Evolutionary conservation across 1,140 invertebrate genomes (phyloP), one percentile per base, ranked within the genome.

Genomic region (Amphibalanus amphitrite): DNA sequence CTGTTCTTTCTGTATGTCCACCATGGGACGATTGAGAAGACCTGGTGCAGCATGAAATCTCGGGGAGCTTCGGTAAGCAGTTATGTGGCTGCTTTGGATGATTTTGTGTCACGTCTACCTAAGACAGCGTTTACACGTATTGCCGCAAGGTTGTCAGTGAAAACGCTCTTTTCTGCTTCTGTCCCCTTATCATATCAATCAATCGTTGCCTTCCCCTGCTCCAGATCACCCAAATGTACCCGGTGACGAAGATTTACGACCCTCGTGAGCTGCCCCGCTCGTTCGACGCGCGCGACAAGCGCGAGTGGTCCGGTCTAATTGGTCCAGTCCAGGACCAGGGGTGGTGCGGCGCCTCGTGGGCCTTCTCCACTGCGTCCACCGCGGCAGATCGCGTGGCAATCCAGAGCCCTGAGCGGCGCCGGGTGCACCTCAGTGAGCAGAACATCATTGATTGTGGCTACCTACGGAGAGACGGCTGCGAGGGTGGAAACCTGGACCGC

Each of bases 281-380:
- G 64, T 96, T 97, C 78, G 91, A 96, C 78, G 81, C 90, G 0
- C 82, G 89, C 0, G 77, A 80, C 0, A 82, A 84, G 67, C 30
- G 59, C 15, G 71, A 74, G 17, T 97, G 93, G 93, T 84, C 84
- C 0, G 81, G 83, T 0, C 82, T 84, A 33, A 88, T 96, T 40
- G 85, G 87, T 0, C 83, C 81, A 0, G 82, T 96, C 17, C 81
- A 85, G 20, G 93, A 98, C 81, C 95, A 98, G 81, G 89, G 89
- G 72, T 93, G 93, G 88, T 86, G 94, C 77, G 93, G 87, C 0
- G 86, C 92, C 0, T 95, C 93, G 0, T 97, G 94, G 94, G 93
- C 93, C 0, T 85, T 97, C 59, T 90, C 91, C 0, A 91, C 93
- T 0, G 87, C 88, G 20, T 86, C 85, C 3, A 86, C 92, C n/a